Evolutionary conservation across 2,888 invertebrate species (phyloP).

Genomic region (Rapana venosa): DNA sequence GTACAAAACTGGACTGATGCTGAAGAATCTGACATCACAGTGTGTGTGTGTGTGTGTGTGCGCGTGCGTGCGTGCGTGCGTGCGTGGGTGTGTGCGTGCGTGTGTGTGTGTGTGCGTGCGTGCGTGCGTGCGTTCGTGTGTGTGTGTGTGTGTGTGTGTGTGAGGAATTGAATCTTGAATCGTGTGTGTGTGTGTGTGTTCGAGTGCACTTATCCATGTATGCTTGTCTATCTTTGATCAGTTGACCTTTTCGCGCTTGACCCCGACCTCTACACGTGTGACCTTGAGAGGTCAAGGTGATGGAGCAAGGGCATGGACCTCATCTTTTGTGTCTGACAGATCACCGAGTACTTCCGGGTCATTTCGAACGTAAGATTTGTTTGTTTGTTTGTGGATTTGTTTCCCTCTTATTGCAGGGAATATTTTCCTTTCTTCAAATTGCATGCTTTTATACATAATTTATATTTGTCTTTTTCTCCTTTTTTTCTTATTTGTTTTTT

Average conservation of each 20-base stretch:
- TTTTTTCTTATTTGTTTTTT: too few species aligned
- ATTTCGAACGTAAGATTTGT: neutral
- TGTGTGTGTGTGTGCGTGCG: neutral
- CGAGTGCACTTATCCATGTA: neutral
- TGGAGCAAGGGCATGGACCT: too few species aligned
- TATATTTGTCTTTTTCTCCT: too few species aligned
- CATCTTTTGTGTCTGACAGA: too few species aligned
- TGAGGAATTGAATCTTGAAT: neutral
- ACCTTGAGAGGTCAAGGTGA: neutral
- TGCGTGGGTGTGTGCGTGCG: neutral
- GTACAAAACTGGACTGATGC: too few species aligned
- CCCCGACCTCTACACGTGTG: neutral
- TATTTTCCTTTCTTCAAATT: too few species aligned
- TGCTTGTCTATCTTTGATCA: neutral
- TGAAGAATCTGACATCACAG: too few species aligned
- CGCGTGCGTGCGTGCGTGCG: neutral
- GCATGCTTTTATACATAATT: too few species aligned
- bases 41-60: neutral
- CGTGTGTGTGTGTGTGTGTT: neutral
- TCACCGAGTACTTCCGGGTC: neutral
- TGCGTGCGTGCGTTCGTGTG: neutral
- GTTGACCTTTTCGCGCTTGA: neutral
- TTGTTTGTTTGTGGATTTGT: neutral
- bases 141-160: slow-evolving; percentile 19
- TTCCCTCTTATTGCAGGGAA: too few species aligned